phyloP scores from a whole-genome alignment of 2,797 vertebrate genomes.

The Peromyscus melanophrys region DNA sequence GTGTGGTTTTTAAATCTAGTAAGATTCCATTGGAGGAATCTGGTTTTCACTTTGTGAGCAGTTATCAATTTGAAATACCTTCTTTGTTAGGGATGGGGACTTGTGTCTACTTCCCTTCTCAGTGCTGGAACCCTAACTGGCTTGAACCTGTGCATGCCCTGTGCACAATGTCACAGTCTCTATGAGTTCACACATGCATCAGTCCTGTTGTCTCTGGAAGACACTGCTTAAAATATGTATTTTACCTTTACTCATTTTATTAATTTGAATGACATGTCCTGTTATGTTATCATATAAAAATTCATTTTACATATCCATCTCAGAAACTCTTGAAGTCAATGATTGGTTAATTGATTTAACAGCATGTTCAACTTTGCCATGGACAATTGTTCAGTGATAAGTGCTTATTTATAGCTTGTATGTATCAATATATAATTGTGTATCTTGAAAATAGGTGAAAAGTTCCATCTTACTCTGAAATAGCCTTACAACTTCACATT shows the following conservation, averaged over 20 bases:
- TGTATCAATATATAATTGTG: background rate
- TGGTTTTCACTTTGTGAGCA: background rate
- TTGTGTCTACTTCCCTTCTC: background rate
- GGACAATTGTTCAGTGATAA: background rate
- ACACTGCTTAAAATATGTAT: background rate
- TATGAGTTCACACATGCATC: background rate
- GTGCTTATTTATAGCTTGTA: background rate
- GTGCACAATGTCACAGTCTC: background rate
- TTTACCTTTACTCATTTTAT: background rate
- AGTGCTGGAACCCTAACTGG: background rate
- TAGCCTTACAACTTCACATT: conserved; percentile 1
- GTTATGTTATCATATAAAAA: background rate
- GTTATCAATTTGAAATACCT: background rate
- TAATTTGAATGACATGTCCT: conserved; percentile 4
- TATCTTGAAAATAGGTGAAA: conserved; percentile 13
- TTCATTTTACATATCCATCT: conserved; percentile 17
- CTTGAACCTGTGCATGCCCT: too few relatives aligned
- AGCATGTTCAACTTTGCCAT: background rate
- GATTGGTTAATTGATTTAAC: conserved; percentile 4
- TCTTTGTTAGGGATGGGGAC: background rate
- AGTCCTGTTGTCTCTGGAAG: background rate
- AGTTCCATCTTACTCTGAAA: background rate
- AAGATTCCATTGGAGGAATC: background rate
- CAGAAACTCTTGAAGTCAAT: background rate
- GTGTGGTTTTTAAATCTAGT: background rate